Evolutionary conservation across 2,888 invertebrate genomes (phyloP), one percentile per base, ranked within the genome.

Genomic region (Platycnemis pennipes): DNA sequence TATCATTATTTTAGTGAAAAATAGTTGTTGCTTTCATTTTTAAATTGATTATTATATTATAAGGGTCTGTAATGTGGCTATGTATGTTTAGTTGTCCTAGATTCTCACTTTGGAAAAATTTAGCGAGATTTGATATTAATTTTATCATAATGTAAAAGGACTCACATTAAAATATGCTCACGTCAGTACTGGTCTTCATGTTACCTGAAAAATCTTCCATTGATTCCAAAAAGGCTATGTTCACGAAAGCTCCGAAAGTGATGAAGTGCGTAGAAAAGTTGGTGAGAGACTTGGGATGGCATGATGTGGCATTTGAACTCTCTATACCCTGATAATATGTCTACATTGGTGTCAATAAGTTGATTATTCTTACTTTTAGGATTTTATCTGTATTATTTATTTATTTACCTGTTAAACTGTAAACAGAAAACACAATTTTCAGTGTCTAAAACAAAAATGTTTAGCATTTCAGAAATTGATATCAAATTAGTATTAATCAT

Each of bases 191-290:
- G 77, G 77, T 77, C 77, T 37, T 77, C 31, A 77, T 77, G 77
- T 77, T 77, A 37, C 77, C 77, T 77, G 77, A 77, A 37, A 77
- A 77, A 77, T 77, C 77, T 77, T 77, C 77, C 77, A 77, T 77
- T 77, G 77, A 16, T 31, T 77, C 37, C 16, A 77, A 77, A 8
- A 37, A 77, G 77, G 26, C n/a, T 77, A 26, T 63, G 37, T 77
- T 77, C 37, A n/a, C 11, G 16, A 16, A 1, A 37, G 37, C 77
- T 37, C 0, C 31, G 31, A 1, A 37, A 77, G 37, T 26, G 22
- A 8, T 37, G 8, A 16, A 77, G 8, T 77, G 77, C 77, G 53
- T 19, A 53, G 53, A 53, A 19, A 8, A 53, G 53, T 53, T 53
- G 19, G 19, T 53, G 13, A 16, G 53, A 53, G 53, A 11, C 53